phyloP scores from a whole-genome alignment of 2,888 invertebrate species.

The Trachelus stipa region DNA sequence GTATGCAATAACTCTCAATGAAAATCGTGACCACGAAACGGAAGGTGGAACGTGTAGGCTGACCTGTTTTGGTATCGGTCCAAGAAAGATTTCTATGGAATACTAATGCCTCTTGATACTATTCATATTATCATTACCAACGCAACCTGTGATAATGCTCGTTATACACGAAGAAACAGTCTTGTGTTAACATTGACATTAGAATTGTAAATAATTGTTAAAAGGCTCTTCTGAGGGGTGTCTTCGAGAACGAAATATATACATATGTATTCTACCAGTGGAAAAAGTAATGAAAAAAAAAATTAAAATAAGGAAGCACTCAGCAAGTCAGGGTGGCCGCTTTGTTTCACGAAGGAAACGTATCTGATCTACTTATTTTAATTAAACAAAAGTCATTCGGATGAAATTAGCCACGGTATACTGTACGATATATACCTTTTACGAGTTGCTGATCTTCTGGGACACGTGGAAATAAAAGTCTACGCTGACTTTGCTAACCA shows the following conservation, averaged over 20 bases:
- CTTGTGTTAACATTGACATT: neutral
- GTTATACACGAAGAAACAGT: neutral
- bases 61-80: slow-evolving; percentile 4
- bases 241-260: neutral
- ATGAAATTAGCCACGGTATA: slow-evolving; percentile 21
- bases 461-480: slow-evolving; percentile 3
- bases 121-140: neutral
- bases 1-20: neutral
- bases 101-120: slow-evolving; percentile 1
- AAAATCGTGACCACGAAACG: neutral
- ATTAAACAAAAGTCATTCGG: slow-evolving; percentile 5
- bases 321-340: neutral
- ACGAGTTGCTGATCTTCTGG: slow-evolving; percentile 32
- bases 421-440: slow-evolving; percentile 24
- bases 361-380: neutral
- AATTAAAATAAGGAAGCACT: neutral
- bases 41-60: neutral
- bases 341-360: neutral
- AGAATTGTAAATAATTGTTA: neutral
- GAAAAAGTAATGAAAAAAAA: neutral
- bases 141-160: neutral
- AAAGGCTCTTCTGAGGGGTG: neutral
- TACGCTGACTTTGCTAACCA: slow-evolving; percentile 18
- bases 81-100: neutral
- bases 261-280: neutral